Evolutionary conservation across 2,888 invertebrate genomes (phyloP).

Genomic region (Sminthurides aquaticus): DNA sequence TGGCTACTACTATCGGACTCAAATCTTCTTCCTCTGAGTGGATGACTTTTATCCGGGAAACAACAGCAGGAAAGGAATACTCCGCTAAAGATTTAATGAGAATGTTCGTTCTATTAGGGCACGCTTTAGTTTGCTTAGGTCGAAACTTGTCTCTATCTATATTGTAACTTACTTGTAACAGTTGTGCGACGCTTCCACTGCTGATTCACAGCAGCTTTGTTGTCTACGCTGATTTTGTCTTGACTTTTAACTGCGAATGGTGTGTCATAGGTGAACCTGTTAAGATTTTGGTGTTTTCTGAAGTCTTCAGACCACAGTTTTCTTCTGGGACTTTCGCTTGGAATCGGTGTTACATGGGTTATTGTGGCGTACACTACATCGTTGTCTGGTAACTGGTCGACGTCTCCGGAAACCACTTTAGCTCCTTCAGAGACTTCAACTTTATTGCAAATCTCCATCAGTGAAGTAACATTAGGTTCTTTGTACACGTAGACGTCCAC

Average conservation of each 20-base stretch:
- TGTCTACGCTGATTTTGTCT: conserved; percentile 41
- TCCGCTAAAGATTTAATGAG: no score
- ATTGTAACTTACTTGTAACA: conserved; percentile 62
- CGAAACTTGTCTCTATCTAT: no score
- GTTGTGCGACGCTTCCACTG: conserved; percentile 88
- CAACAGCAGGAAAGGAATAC: conserved; percentile 42
- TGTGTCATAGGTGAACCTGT: conserved; percentile 41
- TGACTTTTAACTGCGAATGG: conserved; percentile 42
- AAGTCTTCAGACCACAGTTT: conserved; percentile 43
- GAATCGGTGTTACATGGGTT: conserved; percentile 40
- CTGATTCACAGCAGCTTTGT: conserved; percentile 47
- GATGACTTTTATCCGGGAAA: conserved; percentile 37
- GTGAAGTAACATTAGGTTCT: conserved; percentile 42
- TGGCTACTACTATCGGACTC: conserved; percentile 43
- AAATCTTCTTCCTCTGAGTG: conserved; percentile 41
- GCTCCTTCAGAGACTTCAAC: conserved; percentile 41
- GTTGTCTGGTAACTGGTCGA: conserved; percentile 40
- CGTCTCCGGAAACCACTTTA: conserved; percentile 38
- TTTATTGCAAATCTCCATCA: conserved; percentile 41
- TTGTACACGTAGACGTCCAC: conserved; percentile 42
- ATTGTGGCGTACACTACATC: conserved; percentile 42
- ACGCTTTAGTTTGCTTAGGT: no score
- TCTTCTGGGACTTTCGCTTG: conserved; percentile 42
- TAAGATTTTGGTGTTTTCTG: conserved; percentile 41
- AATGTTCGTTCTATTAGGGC: no score